These are phyloP conservation scores for Ochropacha duplaris DNA, from an alignment of 2,888 invertebrate genomes.

Conservation along the genomic window DNA sequence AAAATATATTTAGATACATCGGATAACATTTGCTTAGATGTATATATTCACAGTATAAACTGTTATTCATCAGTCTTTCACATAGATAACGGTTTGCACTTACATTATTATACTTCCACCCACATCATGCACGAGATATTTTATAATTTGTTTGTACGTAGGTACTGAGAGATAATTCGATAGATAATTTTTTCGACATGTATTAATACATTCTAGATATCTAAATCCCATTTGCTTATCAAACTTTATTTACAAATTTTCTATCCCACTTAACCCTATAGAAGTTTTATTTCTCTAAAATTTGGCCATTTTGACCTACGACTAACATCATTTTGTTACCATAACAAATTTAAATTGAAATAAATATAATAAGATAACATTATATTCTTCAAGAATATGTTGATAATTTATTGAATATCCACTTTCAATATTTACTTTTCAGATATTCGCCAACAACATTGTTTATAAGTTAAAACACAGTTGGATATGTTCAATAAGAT, in stretches of 20 bases:
- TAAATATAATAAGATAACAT: constrained; percentile 9
- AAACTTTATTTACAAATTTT: constrained; percentile 16
- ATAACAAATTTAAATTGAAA: constrained; percentile 22
- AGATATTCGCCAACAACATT: neutral
- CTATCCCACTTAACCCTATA: constrained; percentile 19
- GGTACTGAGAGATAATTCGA: neutral
- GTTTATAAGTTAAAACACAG: neutral
- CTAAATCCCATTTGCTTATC: neutral
- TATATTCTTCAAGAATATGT: constrained; percentile 14
- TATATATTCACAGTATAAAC: constrained; percentile 26
- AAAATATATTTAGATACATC: neutral
- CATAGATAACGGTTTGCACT: constrained; percentile 55
- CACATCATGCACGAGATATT: neutral
- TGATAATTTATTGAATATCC: neutral
- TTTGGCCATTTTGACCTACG: constrained; percentile 60
- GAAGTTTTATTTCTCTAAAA: constrained; percentile 27
- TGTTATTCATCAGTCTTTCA: constrained; percentile 68
- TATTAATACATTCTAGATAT: neutral
- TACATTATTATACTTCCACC: constrained; percentile 29
- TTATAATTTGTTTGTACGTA: neutral
- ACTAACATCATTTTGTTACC: constrained; percentile 33
- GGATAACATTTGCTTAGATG: neutral
- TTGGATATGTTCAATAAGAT: constrained; percentile 65
- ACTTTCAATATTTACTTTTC: neutral
- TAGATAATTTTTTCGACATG: neutral